Evolutionary conservation across 1,140 invertebrate species (phyloP).

Genomic region (Brachionus plicatilis): DNA sequence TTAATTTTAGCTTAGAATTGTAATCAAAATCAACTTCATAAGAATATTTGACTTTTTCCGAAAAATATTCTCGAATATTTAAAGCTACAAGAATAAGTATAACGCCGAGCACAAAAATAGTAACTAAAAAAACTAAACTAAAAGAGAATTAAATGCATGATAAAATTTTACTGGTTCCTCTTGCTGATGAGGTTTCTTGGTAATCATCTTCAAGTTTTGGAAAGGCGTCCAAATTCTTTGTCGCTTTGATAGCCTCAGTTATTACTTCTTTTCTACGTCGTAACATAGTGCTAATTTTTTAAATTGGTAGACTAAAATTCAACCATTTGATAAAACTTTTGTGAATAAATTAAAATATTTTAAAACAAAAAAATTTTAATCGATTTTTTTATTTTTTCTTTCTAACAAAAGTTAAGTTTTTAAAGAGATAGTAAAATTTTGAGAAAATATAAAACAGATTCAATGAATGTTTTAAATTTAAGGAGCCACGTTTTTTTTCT

Average conservation of each 20-base stretch:
- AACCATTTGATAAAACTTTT: not conserved
- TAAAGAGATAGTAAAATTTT: not conserved
- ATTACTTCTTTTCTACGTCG: constrained; percentile 49
- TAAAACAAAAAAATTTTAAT: not conserved
- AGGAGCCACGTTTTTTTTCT: too few relatives aligned
- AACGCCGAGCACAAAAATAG: constrained; percentile 69
- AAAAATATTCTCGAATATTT: constrained; percentile 76
- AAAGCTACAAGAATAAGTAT: constrained; percentile 73
- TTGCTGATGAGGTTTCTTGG: constrained; percentile 71
- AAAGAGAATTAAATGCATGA: constrained; percentile 44
- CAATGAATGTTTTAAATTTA: too few relatives aligned
- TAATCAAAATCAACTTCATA: constrained; percentile 83
- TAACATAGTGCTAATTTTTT: constrained; percentile 9
- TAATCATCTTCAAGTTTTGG: constrained; percentile 79
- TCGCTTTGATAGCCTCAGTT: constrained; percentile 65
- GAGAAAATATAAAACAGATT: not conserved
- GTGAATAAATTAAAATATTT: constrained; percentile 13
- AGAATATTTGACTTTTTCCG: constrained; percentile 74
- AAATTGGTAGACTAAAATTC: not conserved
- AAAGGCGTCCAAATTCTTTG: constrained; percentile 73
- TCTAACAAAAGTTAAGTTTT: not conserved
- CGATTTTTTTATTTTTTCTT: not conserved
- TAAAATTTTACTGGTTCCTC: constrained; percentile 67
- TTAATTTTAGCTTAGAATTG: constrained; percentile 79
- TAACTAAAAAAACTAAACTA: constrained; percentile 60